Conservation (phyloP, 2,797 vertebrate species). For the Botia kubotai region DNA sequence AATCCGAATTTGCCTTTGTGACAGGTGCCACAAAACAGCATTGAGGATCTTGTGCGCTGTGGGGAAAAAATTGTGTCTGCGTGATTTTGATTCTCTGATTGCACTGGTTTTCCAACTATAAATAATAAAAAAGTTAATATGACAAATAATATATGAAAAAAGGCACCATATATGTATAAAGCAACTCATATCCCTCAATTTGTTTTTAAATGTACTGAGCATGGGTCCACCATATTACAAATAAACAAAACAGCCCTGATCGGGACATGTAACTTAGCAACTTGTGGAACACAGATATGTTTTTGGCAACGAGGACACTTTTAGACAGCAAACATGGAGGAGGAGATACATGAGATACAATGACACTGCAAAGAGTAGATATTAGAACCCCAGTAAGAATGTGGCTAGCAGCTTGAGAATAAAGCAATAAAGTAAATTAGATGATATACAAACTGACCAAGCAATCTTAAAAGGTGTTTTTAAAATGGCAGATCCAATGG, state of each 20-base stretch:
- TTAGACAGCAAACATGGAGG: conserved; percentile 32
- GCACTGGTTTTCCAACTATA: too few relatives aligned
- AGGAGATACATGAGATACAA: not conserved
- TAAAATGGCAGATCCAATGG: conserved; percentile 73
- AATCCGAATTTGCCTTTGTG: not conserved
- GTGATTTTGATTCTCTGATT: too few relatives aligned
- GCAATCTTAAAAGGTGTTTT: not conserved
- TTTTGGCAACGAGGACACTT: conserved; percentile 56
- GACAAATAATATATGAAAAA: too few relatives aligned
- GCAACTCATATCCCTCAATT: not conserved
- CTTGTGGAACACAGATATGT: conserved; percentile 56
- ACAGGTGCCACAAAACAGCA: not conserved
- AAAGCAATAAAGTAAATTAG: not conserved
- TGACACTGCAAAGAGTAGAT: not conserved
- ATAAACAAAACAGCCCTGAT: conserved; percentile 18
- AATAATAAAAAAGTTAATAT: too few relatives aligned
- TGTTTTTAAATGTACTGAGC: not conserved
- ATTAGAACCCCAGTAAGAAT: not conserved
- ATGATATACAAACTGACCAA: not conserved
- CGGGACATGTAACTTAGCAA: conserved; percentile 64
- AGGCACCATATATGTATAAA: not conserved
- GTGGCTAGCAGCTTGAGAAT: not conserved
- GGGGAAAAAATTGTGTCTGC: too few relatives aligned
- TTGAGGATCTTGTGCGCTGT: too few relatives aligned
- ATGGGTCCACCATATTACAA: not conserved